Evolutionary conservation across 1,140 invertebrate species (phyloP).

Genomic region (Samia ricini): DNA sequence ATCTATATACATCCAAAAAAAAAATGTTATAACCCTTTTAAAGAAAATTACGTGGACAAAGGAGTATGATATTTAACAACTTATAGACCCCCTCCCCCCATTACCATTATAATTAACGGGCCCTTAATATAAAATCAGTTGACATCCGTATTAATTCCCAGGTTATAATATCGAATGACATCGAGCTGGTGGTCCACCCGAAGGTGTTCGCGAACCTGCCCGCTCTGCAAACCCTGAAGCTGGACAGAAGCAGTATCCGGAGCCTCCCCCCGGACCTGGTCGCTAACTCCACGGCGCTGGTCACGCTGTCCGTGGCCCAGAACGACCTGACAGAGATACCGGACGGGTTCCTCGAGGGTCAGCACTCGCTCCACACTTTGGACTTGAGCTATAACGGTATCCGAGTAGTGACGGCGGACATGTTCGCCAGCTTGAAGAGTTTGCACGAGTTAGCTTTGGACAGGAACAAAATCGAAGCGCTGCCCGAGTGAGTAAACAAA

Average conservation of each 20-base stretch:
- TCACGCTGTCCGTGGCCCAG: background rate
- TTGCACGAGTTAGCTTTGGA: background rate
- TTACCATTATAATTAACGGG: constrained; percentile 1
- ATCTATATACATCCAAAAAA: constrained; percentile 1
- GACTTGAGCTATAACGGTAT: background rate
- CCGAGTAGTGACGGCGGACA: background rate
- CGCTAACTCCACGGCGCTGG: background rate
- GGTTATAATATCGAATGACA: background rate
- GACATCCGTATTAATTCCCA: background rate
- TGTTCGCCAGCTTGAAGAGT: background rate
- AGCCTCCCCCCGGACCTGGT: background rate
- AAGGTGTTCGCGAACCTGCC: background rate
- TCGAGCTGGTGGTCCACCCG: background rate
- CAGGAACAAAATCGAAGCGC: background rate
- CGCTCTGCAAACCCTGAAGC: background rate
- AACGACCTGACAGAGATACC: background rate
- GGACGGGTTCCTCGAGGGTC: background rate
- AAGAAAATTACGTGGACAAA: too few relatives aligned
- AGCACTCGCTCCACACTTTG: background rate
- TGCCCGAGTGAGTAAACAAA: background rate
- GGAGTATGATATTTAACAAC: too few relatives aligned
- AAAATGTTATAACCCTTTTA: too few relatives aligned
- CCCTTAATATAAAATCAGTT: background rate
- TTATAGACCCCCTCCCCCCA: background rate
- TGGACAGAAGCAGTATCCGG: background rate